Evolutionary conservation across 2,888 invertebrate species (phyloP), one percentile per base, ranked within the genome.

Genomic region (Ischnus inquisitorius): DNA sequence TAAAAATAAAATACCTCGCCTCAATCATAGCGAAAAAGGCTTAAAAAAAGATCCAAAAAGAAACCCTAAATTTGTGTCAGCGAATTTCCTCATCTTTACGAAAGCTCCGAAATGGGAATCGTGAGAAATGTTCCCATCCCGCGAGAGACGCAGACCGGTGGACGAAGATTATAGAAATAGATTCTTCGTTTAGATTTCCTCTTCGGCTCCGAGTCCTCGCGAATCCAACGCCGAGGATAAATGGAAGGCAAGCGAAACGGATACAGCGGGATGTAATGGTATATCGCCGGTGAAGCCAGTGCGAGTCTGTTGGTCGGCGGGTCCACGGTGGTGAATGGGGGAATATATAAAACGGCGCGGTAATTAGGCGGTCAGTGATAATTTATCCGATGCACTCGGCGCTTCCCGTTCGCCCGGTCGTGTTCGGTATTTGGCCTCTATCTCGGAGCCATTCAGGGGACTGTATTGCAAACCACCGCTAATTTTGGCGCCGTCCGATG

Each of bases 401-500:
- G 64, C 48, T 60, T 46, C 14, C 64, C 25, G 54, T 14, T 60
- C 25, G 10, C 16, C 8, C 43, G 22, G 43, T 10, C n/a, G 19
- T 2, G 54, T 22, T 43, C 39, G 22, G 22, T 16, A 10, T 34
- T 19, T 34, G 46, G 12, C 19, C 19, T 22, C 19, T 64, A 28
- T 51, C 57, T 46, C 65, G 51, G 0, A 22, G 46, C 68, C 22
- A 34, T 48, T 65, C 54, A 4, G 80, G 41, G 1, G 34, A 34
- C 34, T 3, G 16, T 8, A 51, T 81, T 86, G 85, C 87, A 89
- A 89, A 88, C 87, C 86, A 83, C 84, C 78, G 80, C 86, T 89
- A 90, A 90, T 90, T 90, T 88, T 83, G 81, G 82, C 76, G 75
- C 80, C 80, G 89, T 84, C 79, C 82, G 79, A 88, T 86, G 85